phyloP scores from a whole-genome alignment of 2,797 vertebrate genomes.

The Tenualosa thibaudeaui region DNA sequence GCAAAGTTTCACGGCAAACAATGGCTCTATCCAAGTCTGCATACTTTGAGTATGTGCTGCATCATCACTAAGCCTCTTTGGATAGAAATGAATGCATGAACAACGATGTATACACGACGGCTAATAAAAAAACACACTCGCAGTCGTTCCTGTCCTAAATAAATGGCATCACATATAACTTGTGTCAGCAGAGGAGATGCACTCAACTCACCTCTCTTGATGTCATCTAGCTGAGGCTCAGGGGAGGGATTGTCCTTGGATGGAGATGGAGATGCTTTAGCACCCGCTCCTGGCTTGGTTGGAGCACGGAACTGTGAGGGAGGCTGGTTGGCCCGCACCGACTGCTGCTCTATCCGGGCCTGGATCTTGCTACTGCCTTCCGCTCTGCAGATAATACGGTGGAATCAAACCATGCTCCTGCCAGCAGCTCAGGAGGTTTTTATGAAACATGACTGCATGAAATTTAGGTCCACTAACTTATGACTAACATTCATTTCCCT shows the following conservation, averaged over 20 bases:
- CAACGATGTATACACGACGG: not conserved
- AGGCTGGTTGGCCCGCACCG: constrained; percentile 81
- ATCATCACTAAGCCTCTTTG: not conserved
- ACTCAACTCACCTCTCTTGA: constrained; percentile 90
- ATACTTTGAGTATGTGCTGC: not conserved
- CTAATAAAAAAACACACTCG: not conserved
- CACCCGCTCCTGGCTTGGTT: constrained; percentile 83
- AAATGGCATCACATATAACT: not conserved
- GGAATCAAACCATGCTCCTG: not conserved
- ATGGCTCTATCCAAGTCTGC: not conserved
- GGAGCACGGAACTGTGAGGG: constrained; percentile 87
- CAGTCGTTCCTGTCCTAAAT: not conserved
- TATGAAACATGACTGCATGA: not conserved
- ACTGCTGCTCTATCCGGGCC: constrained; percentile 92
- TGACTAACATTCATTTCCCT: not conserved
- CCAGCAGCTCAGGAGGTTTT: not conserved
- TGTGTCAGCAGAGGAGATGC: not conserved
- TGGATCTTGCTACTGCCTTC: constrained; percentile 99
- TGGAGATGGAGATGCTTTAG: constrained; percentile 85
- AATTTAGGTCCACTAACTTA: not conserved
- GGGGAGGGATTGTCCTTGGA: constrained; percentile 94
- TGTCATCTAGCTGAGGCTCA: constrained; percentile 96
- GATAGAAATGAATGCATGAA: not conserved
- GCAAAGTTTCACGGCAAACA: not conserved
- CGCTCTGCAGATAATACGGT: constrained; percentile 72